Conservation (phyloP, 2,797 vertebrate genomes). For the Cetoscarus ocellatus region DNA sequence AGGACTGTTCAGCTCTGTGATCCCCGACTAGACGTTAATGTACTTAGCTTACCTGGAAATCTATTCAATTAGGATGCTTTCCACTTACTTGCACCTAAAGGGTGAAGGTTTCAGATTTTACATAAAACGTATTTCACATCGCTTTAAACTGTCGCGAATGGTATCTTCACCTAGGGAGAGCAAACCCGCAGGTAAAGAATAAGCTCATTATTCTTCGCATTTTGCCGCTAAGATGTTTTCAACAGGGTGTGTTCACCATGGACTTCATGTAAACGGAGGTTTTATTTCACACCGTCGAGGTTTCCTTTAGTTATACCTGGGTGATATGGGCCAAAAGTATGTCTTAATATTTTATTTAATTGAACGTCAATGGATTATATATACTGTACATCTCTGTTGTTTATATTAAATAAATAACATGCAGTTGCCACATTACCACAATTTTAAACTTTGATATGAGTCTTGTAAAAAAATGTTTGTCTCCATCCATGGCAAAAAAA, state of each 20-base stretch:
- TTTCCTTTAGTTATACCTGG: not conserved
- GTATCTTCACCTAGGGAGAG: not conserved
- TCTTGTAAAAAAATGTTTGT: too few species aligned
- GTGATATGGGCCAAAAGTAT: too few species aligned
- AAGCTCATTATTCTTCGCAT: not conserved
- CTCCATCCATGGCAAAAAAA: too few species aligned
- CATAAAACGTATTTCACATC: not conserved
- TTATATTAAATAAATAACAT: too few species aligned
- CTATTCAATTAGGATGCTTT: not conserved
- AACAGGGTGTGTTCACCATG: constrained; percentile 8
- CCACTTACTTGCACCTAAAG: not conserved
- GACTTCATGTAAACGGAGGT: not conserved
- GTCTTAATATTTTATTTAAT: too few species aligned
- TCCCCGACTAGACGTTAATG: not conserved
- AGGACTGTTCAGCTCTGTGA: not conserved
- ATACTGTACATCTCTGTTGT: too few species aligned
- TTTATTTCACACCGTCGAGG: not conserved
- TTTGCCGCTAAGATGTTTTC: not conserved
- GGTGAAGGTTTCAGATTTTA: not conserved
- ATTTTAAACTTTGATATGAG: too few species aligned
- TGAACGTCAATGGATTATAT: too few species aligned
- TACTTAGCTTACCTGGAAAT: not conserved
- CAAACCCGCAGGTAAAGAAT: too few species aligned
- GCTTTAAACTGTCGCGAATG: not conserved
- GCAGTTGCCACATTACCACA: too few species aligned